Percentiles rank a stretch among this genome's conserved stretches.
Conservation (phyloP, 2,797 vertebrate genomes). For the Dryobates pubescens region DNA sequence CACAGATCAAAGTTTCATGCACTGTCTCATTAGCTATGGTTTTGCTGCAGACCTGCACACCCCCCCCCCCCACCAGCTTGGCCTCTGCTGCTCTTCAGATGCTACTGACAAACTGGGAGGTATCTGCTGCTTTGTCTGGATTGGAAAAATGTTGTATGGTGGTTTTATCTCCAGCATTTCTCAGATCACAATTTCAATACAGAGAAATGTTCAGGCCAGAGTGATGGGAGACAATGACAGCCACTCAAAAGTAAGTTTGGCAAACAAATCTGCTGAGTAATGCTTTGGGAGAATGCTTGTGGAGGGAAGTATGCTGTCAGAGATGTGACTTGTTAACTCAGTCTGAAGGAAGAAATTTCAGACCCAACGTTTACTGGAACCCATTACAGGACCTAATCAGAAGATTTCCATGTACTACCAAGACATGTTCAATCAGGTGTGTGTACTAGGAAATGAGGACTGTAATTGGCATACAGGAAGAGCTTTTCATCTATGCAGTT, state of each 20-base stretch:
- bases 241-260: conserved; percentile 17
- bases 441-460: background rate
- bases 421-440: conserved; percentile 14
- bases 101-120: background rate
- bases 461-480: background rate
- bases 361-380: background rate
- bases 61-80: background rate
- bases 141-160: background rate
- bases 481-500: background rate
- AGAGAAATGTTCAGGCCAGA: background rate
- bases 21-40: background rate
- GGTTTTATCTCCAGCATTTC: background rate
- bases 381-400: background rate
- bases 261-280: conserved; percentile 11
- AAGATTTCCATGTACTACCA: conserved; percentile 1
- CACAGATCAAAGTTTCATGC: background rate
- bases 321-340: conserved; percentile 2
- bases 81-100: background rate
- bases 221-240: background rate
- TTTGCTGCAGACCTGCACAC: background rate
- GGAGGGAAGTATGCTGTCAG: background rate
- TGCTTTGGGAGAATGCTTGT: background rate
- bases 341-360: conserved; percentile 10
- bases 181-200: background rate
- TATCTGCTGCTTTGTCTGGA: background rate